These are phyloP conservation scores for Volucella inanis DNA, from an alignment of 2,888 invertebrate species.

Conservation along the genomic window DNA sequence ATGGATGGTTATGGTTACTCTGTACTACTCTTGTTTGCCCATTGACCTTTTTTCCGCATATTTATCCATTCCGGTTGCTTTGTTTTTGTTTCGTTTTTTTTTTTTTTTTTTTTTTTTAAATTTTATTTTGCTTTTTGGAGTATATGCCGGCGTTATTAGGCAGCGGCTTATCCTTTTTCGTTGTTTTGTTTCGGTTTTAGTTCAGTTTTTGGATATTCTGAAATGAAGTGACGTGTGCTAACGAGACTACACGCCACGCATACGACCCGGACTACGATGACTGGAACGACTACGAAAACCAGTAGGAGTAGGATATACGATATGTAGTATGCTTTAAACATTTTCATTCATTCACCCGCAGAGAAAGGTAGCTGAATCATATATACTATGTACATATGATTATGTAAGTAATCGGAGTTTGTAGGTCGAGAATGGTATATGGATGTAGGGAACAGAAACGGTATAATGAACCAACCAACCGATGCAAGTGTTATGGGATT, in stretches of 20 bases:
- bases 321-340: conserved; percentile 56
- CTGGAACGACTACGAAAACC: conserved; percentile 34
- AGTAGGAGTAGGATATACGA: conserved; percentile 37
- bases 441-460: conserved; percentile 28
- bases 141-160: conserved; percentile 65
- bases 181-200: conserved; percentile 31
- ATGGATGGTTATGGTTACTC: conserved; percentile 22
- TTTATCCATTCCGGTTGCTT: conserved; percentile 60
- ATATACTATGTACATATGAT: conserved; percentile 27
- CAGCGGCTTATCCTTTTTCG: conserved; percentile 67
- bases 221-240: conserved; percentile 74
- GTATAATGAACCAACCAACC: conserved; percentile 32
- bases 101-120: conserved; percentile 28
- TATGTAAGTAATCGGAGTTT: conserved; percentile 11
- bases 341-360: conserved; percentile 72
- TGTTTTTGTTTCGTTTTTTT: conserved; percentile 65
- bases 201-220: conserved; percentile 68
- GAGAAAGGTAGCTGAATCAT: conserved; percentile 57
- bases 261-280: conserved; percentile 6
- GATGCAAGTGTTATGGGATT: conserved; percentile 61
- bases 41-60: conserved; percentile 72
- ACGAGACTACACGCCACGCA: conserved; percentile 56
- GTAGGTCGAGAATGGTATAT: conserved; percentile 43
- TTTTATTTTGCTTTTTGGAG: conserved; percentile 36
- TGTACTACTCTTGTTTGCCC: conserved; percentile 34